phyloP scores from a whole-genome alignment of 92 coral and sea anemone genomes.

The Phenganax stokvisi region DNA sequence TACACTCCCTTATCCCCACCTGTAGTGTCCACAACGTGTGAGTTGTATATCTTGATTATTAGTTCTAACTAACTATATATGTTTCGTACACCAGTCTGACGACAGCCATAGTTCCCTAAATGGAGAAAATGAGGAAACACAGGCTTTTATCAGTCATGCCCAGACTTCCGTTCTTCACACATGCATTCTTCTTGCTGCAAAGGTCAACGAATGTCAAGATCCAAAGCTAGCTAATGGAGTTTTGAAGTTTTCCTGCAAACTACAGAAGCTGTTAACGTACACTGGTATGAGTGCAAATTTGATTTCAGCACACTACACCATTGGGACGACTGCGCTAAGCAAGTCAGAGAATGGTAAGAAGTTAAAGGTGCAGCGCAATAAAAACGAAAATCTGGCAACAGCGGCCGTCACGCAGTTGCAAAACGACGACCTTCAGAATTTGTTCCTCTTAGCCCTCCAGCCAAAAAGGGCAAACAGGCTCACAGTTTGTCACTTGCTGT shows the following conservation, averaged over 20 bases:
- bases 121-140: background rate
- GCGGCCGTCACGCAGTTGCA: conserved; percentile 23
- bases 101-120: background rate
- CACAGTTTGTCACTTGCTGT: conserved; percentile 50
- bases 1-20: too few species aligned
- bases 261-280: conserved; percentile 4
- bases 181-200: conserved; percentile 21
- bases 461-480: conserved; percentile 8
- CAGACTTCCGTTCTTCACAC: background rate
- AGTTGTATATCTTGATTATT: background rate
- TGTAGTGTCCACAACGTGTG: background rate
- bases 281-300: conserved; percentile 48
- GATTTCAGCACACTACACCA: conserved; percentile 42
- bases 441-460: background rate
- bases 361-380: conserved; percentile 50
- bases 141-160: background rate
- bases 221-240: conserved; percentile 49
- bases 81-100: background rate
- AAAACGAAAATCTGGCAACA: conserved; percentile 50
- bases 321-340: conserved; percentile 45
- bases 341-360: conserved; percentile 44
- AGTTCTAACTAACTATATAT: background rate
- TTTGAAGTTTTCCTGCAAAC: conserved; percentile 48
- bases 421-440: conserved; percentile 10
- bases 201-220: conserved; percentile 45